A percentile compares a stretch with the other conserved stretches of the same genome.
These are phyloP conservation scores for Empidonax traillii DNA, from an alignment of 2,113 vertebrate genomes.

Conservation along the genomic window DNA sequence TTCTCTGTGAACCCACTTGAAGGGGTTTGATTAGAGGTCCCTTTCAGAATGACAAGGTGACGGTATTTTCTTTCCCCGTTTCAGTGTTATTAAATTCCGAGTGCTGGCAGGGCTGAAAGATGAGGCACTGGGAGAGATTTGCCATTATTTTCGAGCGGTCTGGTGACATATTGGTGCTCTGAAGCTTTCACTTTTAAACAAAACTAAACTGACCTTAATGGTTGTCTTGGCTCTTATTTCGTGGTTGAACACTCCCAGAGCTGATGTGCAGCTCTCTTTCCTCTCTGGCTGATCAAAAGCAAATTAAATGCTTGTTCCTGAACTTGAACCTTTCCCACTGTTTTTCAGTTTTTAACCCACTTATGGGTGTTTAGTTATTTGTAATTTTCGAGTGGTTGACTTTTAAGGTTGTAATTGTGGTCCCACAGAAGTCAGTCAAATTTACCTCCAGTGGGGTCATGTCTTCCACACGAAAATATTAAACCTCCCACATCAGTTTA, in stretches of 20 bases:
- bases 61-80: background rate
- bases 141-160: constrained; percentile 8
- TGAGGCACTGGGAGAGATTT: background rate
- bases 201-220: background rate
- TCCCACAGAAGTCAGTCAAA: background rate
- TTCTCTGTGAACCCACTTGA: background rate
- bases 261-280: background rate
- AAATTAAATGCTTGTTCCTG: background rate
- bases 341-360: background rate
- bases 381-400: background rate
- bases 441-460: background rate
- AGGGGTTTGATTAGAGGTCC: background rate
- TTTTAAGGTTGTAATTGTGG: background rate
- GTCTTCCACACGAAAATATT: background rate
- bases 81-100: background rate
- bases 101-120: constrained; percentile 11
- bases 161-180: background rate
- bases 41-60: constrained; percentile 2
- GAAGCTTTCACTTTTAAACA: constrained; percentile 6
- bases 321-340: background rate
- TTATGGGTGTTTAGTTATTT: background rate
- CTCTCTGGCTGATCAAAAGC: background rate
- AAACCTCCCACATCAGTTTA: background rate
- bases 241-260: background rate
- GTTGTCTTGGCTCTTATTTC: background rate